A percentile compares a stretch with the other conserved stretches of the same genome.
phyloP scores from a whole-genome alignment of 2,888 invertebrate genomes.

The Sympetrum striolatum region DNA sequence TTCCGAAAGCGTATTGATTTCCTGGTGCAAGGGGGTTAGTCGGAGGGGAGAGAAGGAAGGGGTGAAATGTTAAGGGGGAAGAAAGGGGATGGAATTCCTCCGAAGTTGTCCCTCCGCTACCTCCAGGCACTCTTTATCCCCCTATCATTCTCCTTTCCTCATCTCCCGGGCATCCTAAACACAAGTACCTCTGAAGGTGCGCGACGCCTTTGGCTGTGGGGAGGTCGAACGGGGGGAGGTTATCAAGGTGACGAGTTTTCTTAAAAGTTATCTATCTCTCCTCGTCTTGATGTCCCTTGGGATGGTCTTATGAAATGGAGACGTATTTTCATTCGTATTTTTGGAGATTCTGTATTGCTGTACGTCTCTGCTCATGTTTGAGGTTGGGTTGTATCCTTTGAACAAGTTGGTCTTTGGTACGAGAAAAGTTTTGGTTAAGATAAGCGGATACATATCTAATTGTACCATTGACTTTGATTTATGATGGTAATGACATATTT shows the following conservation, averaged over 20 bases:
- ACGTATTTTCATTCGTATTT: too few relatives aligned
- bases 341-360: too few relatives aligned
- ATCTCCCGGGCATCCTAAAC: not conserved
- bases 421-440: too few relatives aligned
- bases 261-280: too few relatives aligned
- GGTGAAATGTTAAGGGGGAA: not conserved
- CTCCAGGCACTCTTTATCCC: not conserved
- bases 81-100: not conserved
- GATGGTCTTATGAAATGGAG: too few relatives aligned
- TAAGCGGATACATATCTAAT: too few relatives aligned
- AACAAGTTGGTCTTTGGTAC: too few relatives aligned
- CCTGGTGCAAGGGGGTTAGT: conserved; percentile 29
- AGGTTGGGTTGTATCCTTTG: too few relatives aligned
- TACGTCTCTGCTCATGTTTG: too few relatives aligned
- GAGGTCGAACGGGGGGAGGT: not conserved
- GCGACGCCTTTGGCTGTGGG: not conserved
- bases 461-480: too few relatives aligned
- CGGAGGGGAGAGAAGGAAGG: not conserved
- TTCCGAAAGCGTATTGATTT: conserved; percentile 32
- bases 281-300: too few relatives aligned
- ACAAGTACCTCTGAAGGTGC: not conserved
- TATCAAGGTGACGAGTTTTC: not conserved
- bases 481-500: too few relatives aligned
- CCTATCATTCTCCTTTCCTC: not conserved
- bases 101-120: not conserved